These are phyloP conservation scores for Knipowitschia caucasica DNA, from an alignment of 2,797 vertebrate species.

Conservation along the genomic window DNA sequence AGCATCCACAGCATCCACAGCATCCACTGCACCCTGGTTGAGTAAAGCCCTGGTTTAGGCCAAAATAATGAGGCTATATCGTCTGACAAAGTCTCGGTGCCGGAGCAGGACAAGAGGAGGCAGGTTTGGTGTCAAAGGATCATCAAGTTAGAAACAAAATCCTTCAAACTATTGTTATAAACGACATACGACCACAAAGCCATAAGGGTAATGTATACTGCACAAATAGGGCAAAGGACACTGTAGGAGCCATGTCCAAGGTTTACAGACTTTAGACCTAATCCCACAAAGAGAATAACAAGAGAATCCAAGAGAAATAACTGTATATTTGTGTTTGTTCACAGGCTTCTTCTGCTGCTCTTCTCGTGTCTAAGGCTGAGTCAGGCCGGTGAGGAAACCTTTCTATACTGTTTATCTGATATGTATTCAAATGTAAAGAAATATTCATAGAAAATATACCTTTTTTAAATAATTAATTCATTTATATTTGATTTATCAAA, in stretches of 20 bases:
- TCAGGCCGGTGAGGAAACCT: constrained; percentile 59
- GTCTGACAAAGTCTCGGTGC: background rate
- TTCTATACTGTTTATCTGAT: background rate
- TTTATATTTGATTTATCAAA: too few species aligned
- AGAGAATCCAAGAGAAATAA: background rate
- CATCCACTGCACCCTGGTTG: too few species aligned
- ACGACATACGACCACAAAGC: constrained; percentile 18
- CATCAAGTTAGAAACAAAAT: constrained; percentile 19
- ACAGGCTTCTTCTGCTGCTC: constrained; percentile 63
- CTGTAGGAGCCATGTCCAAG: constrained; percentile 13
- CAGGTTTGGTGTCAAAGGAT: background rate
- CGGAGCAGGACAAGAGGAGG: background rate
- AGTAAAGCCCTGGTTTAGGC: too few species aligned
- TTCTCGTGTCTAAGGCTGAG: constrained; percentile 54
- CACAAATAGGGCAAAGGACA: constrained; percentile 19
- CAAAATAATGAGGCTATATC: background rate
- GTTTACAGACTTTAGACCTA: background rate
- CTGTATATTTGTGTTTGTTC: constrained; percentile 9
- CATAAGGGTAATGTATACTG: constrained; percentile 16
- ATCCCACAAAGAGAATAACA: background rate
- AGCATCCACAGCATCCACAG: too few species aligned
- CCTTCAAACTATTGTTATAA: constrained; percentile 30
- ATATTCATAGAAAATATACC: too few species aligned
- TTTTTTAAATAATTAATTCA: too few species aligned
- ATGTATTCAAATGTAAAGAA: too few species aligned